Evolutionary conservation across 2,797 vertebrate species (phyloP).

Genomic region (Ceyx erithaca): DNA sequence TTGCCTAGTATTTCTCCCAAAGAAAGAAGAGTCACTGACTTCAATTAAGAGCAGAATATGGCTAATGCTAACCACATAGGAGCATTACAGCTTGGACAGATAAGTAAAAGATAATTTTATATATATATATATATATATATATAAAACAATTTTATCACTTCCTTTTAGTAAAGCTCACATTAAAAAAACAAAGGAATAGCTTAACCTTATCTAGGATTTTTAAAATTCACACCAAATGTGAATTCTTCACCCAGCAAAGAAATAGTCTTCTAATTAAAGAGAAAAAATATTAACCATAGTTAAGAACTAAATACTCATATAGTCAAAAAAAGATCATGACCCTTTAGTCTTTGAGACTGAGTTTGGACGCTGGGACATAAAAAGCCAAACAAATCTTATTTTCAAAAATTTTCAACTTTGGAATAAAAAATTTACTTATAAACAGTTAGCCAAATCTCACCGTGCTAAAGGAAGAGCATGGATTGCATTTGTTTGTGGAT

Average conservation of each 20-base stretch:
- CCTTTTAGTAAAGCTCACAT: neutral
- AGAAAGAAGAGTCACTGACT: neutral
- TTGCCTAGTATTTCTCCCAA: neutral
- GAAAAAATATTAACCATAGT: neutral
- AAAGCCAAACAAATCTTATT: neutral
- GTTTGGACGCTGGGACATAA: neutral
- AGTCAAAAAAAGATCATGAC: neutral
- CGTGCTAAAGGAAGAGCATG: neutral
- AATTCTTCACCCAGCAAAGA: neutral
- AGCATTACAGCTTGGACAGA: neutral
- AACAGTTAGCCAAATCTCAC: neutral
- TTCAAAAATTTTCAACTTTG: neutral
- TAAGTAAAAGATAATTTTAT: neutral
- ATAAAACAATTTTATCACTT: too few relatives aligned
- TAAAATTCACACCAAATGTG: neutral
- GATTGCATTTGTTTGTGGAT: rapidly evolving
- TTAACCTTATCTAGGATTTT: neutral
- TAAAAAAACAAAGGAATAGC: neutral
- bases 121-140: too few relatives aligned
- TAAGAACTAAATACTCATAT: neutral
- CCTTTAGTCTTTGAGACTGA: neutral
- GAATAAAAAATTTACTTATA: neutral
- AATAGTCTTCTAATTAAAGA: neutral
- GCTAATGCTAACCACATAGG: neutral
- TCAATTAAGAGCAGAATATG: neutral